Evolutionary conservation across 64 coral and sea anemone genomes (phyloP), one percentile per base, ranked within the genome.

Genomic region (Porites australiensis): DNA sequence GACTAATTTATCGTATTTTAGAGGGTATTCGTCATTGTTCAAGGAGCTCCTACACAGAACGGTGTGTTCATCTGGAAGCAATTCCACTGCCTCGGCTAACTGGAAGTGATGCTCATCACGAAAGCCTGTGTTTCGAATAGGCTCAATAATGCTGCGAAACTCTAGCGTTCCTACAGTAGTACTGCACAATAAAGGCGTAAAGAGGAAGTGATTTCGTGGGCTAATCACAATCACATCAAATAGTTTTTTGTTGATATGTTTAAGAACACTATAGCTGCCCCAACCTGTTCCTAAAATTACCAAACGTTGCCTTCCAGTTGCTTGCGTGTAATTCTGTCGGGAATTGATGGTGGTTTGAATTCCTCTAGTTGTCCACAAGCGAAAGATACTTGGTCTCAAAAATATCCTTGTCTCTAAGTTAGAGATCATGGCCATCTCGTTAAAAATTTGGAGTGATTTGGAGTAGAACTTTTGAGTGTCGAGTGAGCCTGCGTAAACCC

Each of bases 61-160:
- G 14, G 70, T 94, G 12, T 71, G 88, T 5, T 94, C 7, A 18
- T 96, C 79, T 81, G 94, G 83, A 21, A 71, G 37, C 43, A 99
- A 80, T 1, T 89, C 73, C 9, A 91, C 74, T 13, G 98, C 98
- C 79, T 99, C 94, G 10, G 91, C 98, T 8, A 96, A 69, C 49
- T 99, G 98, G 77, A 99, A 99, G 69, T 99, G 94, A 74, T 99
- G 98, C 43, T 99, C 98, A 67, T 99, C 98, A 21, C 98, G 75
- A 83, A 99, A 99, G 13, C 94, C 94, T 0, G 94, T 99, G 79
- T 99, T 99, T 49, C 98, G 87, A 13, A 99, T 92, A 1, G 98
- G 98, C 48, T 99, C 98, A 13, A 99, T 99, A 16, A 99, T 99
- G 62, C 98, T 99, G 63, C 98, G 91, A 92, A 99, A 99, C 71